phyloP scores from a whole-genome alignment of 2,888 invertebrate species.

The Sarcophaga caerulescens region DNA sequence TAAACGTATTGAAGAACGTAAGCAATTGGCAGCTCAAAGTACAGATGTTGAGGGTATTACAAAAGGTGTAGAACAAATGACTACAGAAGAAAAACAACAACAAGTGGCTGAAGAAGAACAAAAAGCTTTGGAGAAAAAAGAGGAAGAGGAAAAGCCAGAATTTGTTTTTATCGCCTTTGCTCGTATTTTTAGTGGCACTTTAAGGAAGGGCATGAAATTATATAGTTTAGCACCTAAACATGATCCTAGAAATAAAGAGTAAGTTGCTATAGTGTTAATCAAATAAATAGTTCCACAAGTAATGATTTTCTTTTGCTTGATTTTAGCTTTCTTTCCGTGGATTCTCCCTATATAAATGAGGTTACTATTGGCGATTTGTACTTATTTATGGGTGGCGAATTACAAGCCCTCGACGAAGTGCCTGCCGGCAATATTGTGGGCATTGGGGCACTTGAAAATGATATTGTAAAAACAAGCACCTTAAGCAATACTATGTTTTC shows the following conservation, averaged over 20 bases:
- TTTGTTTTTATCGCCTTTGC: slow-evolving; percentile 94
- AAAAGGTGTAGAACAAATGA: slow-evolving; percentile 73
- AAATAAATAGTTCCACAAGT: neutral
- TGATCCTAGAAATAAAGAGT: slow-evolving; percentile 85
- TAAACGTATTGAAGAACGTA: slow-evolving; percentile 84
- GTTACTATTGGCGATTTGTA: slow-evolving; percentile 88
- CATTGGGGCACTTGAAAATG: slow-evolving; percentile 92
- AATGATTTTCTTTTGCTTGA: neutral
- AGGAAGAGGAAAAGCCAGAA: slow-evolving; percentile 75
- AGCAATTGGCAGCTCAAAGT: slow-evolving; percentile 71
- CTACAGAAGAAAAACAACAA: slow-evolving; percentile 55
- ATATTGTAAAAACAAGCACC: slow-evolving; percentile 94
- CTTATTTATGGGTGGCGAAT: slow-evolving; percentile 95
- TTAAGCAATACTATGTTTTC: slow-evolving; percentile 90
- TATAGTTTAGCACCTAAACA: slow-evolving; percentile 95
- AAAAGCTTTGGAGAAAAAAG: slow-evolving; percentile 59
- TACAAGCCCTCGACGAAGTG: slow-evolving; percentile 89
- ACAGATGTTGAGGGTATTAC: slow-evolving; percentile 71
- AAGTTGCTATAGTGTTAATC: slow-evolving; percentile 21
- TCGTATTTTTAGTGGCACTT: slow-evolving; percentile 93
- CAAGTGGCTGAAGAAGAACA: slow-evolving; percentile 8
- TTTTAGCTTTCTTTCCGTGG: slow-evolving; percentile 55
- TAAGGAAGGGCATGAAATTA: slow-evolving; percentile 88
- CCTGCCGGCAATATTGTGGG: slow-evolving; percentile 95
- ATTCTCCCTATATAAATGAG: slow-evolving; percentile 79